Evolutionary conservation across 2,113 vertebrate species (phyloP), one percentile per base, ranked within the genome.

Genomic region (Leptocoma aspasia): DNA sequence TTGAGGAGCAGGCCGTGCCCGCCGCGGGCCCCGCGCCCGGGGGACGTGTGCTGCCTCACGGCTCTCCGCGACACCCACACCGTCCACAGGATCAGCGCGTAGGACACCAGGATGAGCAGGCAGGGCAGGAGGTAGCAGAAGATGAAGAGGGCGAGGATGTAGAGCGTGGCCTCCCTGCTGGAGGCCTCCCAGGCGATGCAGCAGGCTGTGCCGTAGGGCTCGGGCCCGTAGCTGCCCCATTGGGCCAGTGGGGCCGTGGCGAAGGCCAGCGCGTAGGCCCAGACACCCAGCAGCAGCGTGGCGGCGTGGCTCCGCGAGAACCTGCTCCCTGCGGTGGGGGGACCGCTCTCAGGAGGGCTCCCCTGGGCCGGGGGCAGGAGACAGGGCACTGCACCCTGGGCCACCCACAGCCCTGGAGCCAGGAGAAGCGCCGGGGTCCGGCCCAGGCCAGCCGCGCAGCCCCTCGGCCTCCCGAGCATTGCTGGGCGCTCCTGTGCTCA

Each of bases 131-230:
- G 90, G 96, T 98, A 99, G 97, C 98, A 99, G 97, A 98, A 99
- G 96, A 98, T 57, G 95, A 99, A 98, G 86, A 99, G 98, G 71
- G 85, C 85, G 56, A 98, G 30, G 90, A 99, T 98, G 97, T 98
- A 99, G 97, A 98, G 98, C 88, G 97, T 96, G 64, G 98, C 98
- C 79, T 89, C 97, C n/a, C 76, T 44, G 90, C 92, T 96, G 3
- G 98, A 96, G 6, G 97, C 94, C 3, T 97, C 93, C 99, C 98
- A 99, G 50, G 97, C 47, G 94, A 99, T 98, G 97, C 98, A 99
- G 97, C 99, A 99, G 35, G 98, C 98, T 1, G 98, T 99, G 15
- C 99, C 98, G 0, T 98, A 99, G n/a, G 98, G 98, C 97, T 99
- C 98, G 1, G 98, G 96, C 31, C 98, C 97, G 2, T 98, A 99